Base-by-base conservation (phyloP, 2,797 vertebrate species). In the Leptodactylus fallax region DNA sequence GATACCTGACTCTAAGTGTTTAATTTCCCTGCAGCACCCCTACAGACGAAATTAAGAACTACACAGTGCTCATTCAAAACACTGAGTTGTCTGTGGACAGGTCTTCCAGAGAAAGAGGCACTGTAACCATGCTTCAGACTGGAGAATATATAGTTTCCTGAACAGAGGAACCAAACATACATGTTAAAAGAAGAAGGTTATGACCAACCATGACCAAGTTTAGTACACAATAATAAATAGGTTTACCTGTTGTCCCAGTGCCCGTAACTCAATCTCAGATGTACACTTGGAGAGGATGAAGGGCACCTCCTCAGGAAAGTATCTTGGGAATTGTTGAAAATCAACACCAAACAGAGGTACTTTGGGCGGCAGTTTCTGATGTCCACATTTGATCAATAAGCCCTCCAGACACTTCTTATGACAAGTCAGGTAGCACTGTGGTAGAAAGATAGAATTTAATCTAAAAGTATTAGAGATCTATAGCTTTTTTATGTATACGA, bases 381-480 rank as follows among this genome's bases (percentile, higher is more conserved):
- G 93, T 69, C 97, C 97, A n/a, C 98, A 99, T 90, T 96, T 94
- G 6, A 95, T 93, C 89, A 97, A 95, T 88, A 96, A 96, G 60
- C 93, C 94, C 90, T 99, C 97, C 67, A 98, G 95, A 60, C 98
- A 99, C 91, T 97, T 98, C 93, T 97, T 97, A 94, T 99, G 98
- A 90, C 98, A 94, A 51, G 96, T 93, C 90, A 98, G 79, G 25
- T 93, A 95, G 58, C 98, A 99, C 98, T 99, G 90, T 12, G 53
- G 72, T 0, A 45, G 60, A 76, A 21, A 19, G 21, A 61, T 11
- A 85, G 58, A 11, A 49, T 63, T 63, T n/a, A 49, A 6, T 49
- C 0, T n/a, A n/a, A 27, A 19, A 1, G 12, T 19, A 16, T 11
- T 19, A 49, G 45, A 49, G 36, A 51, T 79, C 7, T 27, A 36